Evolutionary conservation across 2,113 vertebrate genomes (phyloP).

Genomic region (Vulpes vulpes): DNA sequence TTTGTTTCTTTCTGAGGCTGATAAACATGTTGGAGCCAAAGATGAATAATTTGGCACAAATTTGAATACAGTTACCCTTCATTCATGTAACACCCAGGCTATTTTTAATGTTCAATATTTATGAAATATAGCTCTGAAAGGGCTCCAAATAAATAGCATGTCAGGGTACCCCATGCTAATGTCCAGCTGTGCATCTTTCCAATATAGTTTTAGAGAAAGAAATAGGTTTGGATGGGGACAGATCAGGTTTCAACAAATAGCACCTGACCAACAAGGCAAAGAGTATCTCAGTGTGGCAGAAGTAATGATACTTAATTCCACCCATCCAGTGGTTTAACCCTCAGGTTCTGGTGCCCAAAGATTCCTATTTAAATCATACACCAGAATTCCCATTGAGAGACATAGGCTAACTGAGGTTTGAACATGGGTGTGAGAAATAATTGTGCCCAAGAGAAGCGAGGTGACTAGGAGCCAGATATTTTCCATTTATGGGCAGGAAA

Average conservation of each 20-base stretch:
- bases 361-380: not conserved
- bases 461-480: not conserved
- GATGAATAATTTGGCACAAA: not conserved
- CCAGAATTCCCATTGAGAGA: not conserved
- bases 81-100: not conserved
- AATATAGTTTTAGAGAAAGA: not conserved
- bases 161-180: not conserved
- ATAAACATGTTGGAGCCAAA: not conserved
- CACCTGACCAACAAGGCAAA: not conserved
- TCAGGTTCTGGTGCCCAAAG: not conserved
- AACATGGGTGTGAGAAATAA: not conserved
- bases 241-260: not conserved
- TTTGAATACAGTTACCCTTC: not conserved
- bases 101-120: not conserved
- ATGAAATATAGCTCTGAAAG: not conserved
- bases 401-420: not conserved
- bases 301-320: not conserved
- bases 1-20: not conserved
- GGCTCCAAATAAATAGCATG: not conserved
- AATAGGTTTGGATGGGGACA: not conserved
- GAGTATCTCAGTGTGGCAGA: not conserved
- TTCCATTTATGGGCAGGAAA: not conserved
- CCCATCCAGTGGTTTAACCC: not conserved
- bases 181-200: not conserved
- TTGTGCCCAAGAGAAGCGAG: not conserved